phyloP scores from a whole-genome alignment of 2,888 invertebrate genomes.

The Dioctria rufipes region DNA sequence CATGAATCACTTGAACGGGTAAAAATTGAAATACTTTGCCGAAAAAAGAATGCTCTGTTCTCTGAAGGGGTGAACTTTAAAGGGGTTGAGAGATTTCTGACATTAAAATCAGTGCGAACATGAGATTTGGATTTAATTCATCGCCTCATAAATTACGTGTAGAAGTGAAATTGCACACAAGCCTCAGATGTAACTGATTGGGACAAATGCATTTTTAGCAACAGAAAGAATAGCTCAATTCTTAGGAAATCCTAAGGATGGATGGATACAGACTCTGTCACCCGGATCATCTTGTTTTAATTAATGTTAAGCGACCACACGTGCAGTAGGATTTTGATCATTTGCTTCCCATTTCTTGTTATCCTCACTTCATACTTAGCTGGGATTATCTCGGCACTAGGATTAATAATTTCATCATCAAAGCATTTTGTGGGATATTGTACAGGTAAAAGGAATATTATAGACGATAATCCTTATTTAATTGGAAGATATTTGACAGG shows the following conservation, averaged over 20 bases:
- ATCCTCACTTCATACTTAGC: constrained; percentile 41
- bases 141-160: constrained; percentile 51
- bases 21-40: constrained; percentile 49
- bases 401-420: constrained; percentile 4
- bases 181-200: constrained; percentile 59
- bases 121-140: constrained; percentile 54
- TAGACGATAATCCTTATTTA: no score
- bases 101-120: constrained; percentile 54
- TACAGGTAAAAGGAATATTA: background rate
- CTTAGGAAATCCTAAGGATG: background rate
- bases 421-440: background rate
- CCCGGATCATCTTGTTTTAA: constrained; percentile 46
- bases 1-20: constrained; percentile 58
- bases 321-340: constrained; percentile 48
- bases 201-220: constrained; percentile 55
- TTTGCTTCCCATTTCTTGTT: constrained; percentile 24
- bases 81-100: constrained; percentile 44
- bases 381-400: background rate
- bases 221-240: background rate
- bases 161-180: constrained; percentile 30
- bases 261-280: background rate
- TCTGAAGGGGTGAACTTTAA: constrained; percentile 52
- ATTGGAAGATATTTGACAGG: no score
- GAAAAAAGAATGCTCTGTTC: background rate
- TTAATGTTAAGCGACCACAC: constrained; percentile 54